Evolutionary conservation across 1,140 invertebrate genomes (phyloP).

Genomic region (Octopus bimaculoides): DNA sequence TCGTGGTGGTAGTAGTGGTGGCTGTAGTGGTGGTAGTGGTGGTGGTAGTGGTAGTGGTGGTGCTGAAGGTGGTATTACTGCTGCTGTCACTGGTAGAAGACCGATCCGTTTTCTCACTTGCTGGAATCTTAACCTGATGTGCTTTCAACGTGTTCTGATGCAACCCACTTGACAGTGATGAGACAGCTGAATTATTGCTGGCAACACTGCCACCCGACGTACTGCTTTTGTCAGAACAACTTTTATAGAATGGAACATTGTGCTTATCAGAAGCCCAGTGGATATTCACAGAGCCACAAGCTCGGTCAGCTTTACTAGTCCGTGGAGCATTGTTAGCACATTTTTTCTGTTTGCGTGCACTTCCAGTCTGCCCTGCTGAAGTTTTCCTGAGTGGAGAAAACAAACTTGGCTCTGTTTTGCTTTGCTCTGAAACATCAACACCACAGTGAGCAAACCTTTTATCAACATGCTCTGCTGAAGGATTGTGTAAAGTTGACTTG

Average conservation of each 20-base stretch:
- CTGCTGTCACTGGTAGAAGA: not conserved
- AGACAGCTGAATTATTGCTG: not conserved
- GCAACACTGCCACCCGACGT: not conserved
- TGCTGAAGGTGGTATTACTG: not conserved
- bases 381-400: not conserved
- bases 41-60: not conserved
- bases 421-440: not conserved
- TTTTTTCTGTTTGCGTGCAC: not conserved
- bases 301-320: not conserved
- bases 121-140: not conserved
- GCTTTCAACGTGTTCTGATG: no score
- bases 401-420: not conserved
- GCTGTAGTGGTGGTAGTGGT: not conserved
- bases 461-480: no score
- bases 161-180: no score
- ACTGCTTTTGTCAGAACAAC: conserved; percentile 8
- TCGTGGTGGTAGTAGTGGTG: not conserved
- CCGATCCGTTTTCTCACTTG: not conserved
- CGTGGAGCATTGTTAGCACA: not conserved
- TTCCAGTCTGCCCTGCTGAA: not conserved
- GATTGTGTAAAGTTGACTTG: not conserved
- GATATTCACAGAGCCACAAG: not conserved
- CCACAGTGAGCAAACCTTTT: no score
- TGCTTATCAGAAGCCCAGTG: conserved; percentile 7
- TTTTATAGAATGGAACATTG: conserved; percentile 9